phyloP scores from a whole-genome alignment of 1,140 invertebrate genomes.

The Hormaphis cornu region DNA sequence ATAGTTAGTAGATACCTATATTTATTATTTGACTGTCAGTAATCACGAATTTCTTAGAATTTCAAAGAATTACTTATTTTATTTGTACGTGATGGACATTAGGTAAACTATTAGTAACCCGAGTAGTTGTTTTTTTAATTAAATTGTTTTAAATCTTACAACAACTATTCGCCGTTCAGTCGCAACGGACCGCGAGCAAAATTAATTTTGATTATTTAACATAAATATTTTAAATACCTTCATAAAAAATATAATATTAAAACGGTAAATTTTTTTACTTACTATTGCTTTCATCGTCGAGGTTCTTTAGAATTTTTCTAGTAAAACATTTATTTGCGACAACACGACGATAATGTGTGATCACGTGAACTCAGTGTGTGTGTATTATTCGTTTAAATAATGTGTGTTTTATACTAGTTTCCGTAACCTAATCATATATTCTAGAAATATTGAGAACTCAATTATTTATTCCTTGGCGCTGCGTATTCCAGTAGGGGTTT shows the following conservation, averaged over 20 bases:
- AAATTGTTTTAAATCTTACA: no score
- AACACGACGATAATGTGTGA: background rate
- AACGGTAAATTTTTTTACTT: background rate
- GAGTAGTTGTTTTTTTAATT: no score
- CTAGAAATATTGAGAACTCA: background rate
- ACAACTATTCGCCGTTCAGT: no score
- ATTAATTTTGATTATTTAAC: no score
- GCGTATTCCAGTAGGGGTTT: conserved; percentile 31
- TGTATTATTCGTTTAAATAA: conserved; percentile 4
- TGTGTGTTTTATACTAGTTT: conserved; percentile 7
- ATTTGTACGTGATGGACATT: no score
- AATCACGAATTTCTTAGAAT: no score
- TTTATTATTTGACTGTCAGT: no score
- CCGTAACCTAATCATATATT: background rate
- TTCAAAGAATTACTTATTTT: no score
- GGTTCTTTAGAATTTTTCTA: background rate
- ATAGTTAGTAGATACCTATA: no score
- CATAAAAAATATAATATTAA: background rate
- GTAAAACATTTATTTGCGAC: background rate
- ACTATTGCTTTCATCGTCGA: background rate
- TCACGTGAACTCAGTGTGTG: background rate
- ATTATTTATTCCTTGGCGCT: conserved; percentile 19
- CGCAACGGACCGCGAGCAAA: no score
- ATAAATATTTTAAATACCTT: no score
- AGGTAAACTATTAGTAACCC: no score